Evolutionary conservation across 2,888 invertebrate species (phyloP).

Genomic region (Argynnis bischoffii): DNA sequence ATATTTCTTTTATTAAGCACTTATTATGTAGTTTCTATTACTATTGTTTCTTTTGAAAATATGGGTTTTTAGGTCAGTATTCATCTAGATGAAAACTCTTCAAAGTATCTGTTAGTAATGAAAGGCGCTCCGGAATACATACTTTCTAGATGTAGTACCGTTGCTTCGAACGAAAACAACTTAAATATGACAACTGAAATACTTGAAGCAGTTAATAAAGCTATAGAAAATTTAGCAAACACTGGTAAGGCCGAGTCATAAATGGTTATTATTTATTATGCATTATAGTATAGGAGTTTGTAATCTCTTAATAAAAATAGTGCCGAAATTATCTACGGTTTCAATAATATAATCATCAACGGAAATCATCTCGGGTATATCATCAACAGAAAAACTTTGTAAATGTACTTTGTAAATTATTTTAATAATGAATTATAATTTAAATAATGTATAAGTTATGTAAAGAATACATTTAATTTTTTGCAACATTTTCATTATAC

Average conservation of each 20-base stretch:
- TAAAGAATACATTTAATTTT: background rate
- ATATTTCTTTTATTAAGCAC: background rate
- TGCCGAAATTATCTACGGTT: no score
- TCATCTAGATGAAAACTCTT: slow-evolving; percentile 90
- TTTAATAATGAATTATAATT: no score
- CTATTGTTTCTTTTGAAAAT: slow-evolving; percentile 9
- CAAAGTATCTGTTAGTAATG: slow-evolving; percentile 92
- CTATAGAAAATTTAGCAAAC: slow-evolving; percentile 59
- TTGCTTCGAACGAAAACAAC: slow-evolving; percentile 91
- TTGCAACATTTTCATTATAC: background rate
- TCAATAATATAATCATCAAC: no score
- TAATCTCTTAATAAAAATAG: background rate
- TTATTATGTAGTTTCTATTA: background rate
- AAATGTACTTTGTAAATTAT: no score
- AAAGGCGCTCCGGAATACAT: slow-evolving; percentile 98
- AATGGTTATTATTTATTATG: background rate
- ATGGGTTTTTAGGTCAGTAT: slow-evolving; percentile 80
- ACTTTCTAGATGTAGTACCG: slow-evolving; percentile 90
- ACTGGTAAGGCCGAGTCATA: slow-evolving; percentile 54
- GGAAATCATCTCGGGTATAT: no score
- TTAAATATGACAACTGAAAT: slow-evolving; percentile 62
- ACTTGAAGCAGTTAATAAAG: slow-evolving; percentile 52
- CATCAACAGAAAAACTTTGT: no score
- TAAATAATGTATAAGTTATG: background rate
- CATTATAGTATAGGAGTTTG: no score